Base-by-base conservation (phyloP, 1,140 invertebrate species). In the Bombyx mandarina region DNA sequence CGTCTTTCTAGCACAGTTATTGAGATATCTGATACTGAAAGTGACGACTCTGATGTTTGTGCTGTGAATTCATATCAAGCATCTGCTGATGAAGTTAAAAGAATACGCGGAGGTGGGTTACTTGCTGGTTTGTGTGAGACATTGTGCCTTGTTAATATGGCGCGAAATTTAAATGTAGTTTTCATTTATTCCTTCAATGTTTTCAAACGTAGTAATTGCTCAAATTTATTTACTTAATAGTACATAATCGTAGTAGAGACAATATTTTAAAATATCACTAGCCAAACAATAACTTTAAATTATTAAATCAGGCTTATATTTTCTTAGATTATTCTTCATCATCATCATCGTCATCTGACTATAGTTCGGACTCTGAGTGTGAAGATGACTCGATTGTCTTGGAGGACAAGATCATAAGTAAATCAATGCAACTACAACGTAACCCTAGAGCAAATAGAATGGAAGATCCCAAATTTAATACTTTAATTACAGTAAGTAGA, bases 11-110 rank as follows among this genome's bases (percentile, higher is more conserved):
- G 57, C 52, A 62, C 79, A 45, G 84, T 87, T 4, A 87, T 87
- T 42, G 84, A 87, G 65, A 87, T 87, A 43, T 81, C 82, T 7
- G 83, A 88, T 56, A 86, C 85, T 1, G 87, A 89, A 12, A 88
- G 82, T 54, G 84, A 88, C 56, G 86, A 87, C 60, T 89, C 88
- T 7, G 86, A 87, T 53, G 72, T 89, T 7, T 89, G 86, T 60
- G 86, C 86, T 7, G 82, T 89, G n/a, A 87, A 79, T 45, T 86
- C 85, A 0, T 89, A 89, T 65, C 82, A 87, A 61, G 88, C 88
- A 9, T 78, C 83, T 12, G 79, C 82, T 5, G 84, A 87, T 54
- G 88, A 89, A 61, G 88, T 86, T 43, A 89, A 89, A 61, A 76
- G 85, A 57, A 83, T 89, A 35, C 80, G 88, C 10, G 78, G 79